Percentiles rank a stretch among this genome's conserved stretches.
Conservation (phyloP, 2,797 vertebrate genomes). For the Schizopygopsis malacanthus region DNA sequence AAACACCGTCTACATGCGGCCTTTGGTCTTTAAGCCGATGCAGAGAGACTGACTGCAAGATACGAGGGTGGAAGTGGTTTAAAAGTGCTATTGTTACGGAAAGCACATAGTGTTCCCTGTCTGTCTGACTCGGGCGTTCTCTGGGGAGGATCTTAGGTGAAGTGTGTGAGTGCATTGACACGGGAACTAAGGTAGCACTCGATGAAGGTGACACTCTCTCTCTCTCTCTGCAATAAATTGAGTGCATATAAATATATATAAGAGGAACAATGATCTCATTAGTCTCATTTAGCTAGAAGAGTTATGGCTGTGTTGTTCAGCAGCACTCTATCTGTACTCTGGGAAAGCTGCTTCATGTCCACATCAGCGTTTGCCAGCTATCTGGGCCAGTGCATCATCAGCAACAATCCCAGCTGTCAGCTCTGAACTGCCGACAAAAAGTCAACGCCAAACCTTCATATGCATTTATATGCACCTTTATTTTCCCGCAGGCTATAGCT, state of each 20-base stretch:
- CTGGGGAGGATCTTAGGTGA: conserved; percentile 2
- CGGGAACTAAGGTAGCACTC: conserved; percentile 7
- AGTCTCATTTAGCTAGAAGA: conserved; percentile 25
- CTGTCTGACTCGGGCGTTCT: conserved; percentile 21
- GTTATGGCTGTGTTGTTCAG: conserved; percentile 11
- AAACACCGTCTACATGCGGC: neutral
- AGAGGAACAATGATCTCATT: conserved; percentile 40
- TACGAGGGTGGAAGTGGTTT: conserved; percentile 11
- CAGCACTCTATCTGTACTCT: neutral
- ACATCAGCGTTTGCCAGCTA: conserved; percentile 33
- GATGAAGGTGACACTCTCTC: neutral
- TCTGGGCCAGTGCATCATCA: conserved; percentile 41
- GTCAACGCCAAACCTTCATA: neutral
- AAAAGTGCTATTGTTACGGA: conserved; percentile 3
- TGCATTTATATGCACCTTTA: conserved; percentile 37
- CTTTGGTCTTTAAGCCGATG: neutral
- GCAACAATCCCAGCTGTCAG: conserved; percentile 32
- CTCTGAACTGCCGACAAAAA: conserved; percentile 16
- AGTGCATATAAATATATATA: conserved; percentile 31
- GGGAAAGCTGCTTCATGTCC: conserved; percentile 16
- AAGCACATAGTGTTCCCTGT: conserved; percentile 8
- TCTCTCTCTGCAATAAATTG: conserved; percentile 3
- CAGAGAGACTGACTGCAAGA: neutral
- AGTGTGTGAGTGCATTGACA: conserved; percentile 27
- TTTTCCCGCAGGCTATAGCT: conserved; percentile 57